A percentile compares a stretch with the other conserved stretches of the same genome.
Evolutionary conservation across 1,140 invertebrate species (phyloP).

Genomic region (Drosophila truncata): DNA sequence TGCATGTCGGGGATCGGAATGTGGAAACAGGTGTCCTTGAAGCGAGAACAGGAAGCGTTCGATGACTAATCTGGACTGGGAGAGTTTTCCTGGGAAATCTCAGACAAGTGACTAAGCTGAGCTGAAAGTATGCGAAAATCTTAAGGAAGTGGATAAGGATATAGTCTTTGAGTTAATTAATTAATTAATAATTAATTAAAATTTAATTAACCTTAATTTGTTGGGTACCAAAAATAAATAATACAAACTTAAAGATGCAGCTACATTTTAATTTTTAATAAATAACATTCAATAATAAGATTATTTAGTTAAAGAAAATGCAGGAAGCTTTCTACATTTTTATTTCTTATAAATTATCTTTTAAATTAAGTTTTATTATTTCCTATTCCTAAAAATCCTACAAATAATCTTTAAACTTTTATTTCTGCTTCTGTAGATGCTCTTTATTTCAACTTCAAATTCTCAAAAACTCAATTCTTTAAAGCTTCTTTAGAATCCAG

Average conservation of each 20-base stretch:
- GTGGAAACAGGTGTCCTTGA: slow-evolving; percentile 78
- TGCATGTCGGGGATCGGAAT: slow-evolving; percentile 69
- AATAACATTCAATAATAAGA: background rate
- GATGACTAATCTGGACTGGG: slow-evolving; percentile 6
- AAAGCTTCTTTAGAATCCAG: background rate
- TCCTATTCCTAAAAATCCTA: background rate
- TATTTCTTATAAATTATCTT: no score
- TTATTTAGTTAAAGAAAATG: accelerated
- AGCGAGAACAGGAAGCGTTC: slow-evolving; percentile 43
- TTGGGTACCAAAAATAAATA: background rate
- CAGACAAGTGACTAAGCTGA: background rate
- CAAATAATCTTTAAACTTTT: background rate
- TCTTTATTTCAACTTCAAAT: accelerated
- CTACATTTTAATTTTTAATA: background rate
- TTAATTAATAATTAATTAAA: no score
- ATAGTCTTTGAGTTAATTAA: background rate
- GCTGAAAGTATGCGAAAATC: slow-evolving; percentile 9
- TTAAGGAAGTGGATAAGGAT: background rate
- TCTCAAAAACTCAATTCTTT: background rate
- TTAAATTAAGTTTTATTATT: background rate
- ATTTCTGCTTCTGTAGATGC: background rate
- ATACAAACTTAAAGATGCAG: background rate
- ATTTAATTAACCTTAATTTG: no score
- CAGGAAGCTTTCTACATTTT: no score
- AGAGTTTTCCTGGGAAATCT: slow-evolving; percentile 13